Percentiles rank a stretch among this genome's conserved stretches.
These are phyloP conservation scores for Syngnathus acus DNA, from an alignment of 2,797 vertebrate genomes.

Conservation along the genomic window DNA sequence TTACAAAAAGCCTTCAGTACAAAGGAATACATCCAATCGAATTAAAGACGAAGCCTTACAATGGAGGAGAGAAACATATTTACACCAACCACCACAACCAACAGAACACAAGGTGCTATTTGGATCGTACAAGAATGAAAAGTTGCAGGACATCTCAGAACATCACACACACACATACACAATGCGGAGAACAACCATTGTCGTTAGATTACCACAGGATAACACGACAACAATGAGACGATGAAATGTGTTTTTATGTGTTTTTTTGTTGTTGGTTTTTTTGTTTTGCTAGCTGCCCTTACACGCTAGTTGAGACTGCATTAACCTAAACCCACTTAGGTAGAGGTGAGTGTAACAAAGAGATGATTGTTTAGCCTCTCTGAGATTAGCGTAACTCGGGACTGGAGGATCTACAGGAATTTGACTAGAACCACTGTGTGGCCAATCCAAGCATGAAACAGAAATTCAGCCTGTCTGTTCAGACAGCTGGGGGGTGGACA, in stretches of 20 bases:
- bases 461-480: conserved; percentile 51
- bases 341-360: conserved; percentile 68
- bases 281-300: conserved; percentile 51
- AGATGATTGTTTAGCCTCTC: conserved; percentile 56
- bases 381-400: conserved; percentile 34
- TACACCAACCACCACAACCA: conserved; percentile 64
- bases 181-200: conserved; percentile 60
- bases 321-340: conserved; percentile 63
- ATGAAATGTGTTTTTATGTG: conserved; percentile 58
- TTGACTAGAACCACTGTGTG: conserved; percentile 31
- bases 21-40: conserved; percentile 48
- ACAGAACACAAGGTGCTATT: conserved; percentile 54
- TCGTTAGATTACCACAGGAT: conserved; percentile 62
- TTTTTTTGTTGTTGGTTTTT: conserved; percentile 31
- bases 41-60: conserved; percentile 56
- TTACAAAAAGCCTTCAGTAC: conserved; percentile 54
- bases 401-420: conserved; percentile 11
- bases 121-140: conserved; percentile 55
- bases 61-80: conserved; percentile 59
- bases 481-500: conserved; percentile 61
- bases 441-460: conserved; percentile 13
- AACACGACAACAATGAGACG: conserved; percentile 63
- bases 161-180: conserved; percentile 56
- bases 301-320: conserved; percentile 59
- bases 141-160: conserved; percentile 58